Evolutionary conservation across 2,113 vertebrate species (phyloP).

Genomic region (Paraplagusia blochii): DNA sequence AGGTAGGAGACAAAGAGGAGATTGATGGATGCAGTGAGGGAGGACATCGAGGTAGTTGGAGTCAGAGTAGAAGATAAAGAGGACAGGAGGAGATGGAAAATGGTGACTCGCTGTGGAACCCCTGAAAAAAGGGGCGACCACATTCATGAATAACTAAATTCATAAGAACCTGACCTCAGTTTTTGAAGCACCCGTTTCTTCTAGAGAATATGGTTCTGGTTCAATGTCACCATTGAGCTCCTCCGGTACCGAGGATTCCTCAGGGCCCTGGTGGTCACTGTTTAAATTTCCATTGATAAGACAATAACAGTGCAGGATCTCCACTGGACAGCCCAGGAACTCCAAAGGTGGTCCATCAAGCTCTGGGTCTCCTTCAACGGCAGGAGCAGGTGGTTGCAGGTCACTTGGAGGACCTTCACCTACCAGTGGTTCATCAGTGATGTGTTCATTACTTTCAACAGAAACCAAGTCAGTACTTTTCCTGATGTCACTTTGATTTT

Average conservation of each 20-base stretch:
- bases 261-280: conserved; percentile 11
- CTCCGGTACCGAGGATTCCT: conserved; percentile 18
- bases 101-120: too few relatives aligned
- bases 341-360: conserved; percentile 49
- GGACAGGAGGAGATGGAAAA: too few relatives aligned
- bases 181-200: conserved; percentile 1
- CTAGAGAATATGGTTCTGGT: conserved; percentile 8
- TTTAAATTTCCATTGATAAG: conserved; percentile 47
- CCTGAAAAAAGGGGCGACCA: too few relatives aligned
- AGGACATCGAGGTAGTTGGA: too few relatives aligned
- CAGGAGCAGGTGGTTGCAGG: conserved; percentile 7
- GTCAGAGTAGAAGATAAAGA: too few relatives aligned
- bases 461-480: conserved; percentile 1
- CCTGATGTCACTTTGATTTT: conserved; percentile 21
- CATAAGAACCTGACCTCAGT: conserved; percentile 40
- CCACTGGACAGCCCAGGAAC: conserved; percentile 49
- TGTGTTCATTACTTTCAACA: background rate
- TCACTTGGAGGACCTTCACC: conserved; percentile 1
- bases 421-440: conserved; percentile 8
- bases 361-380: conserved; percentile 36
- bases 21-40: too few relatives aligned
- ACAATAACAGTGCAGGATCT: conserved; percentile 71
- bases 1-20: too few relatives aligned
- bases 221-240: conserved; percentile 11
- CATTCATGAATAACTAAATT: too few relatives aligned